A percentile compares a stretch with the other conserved stretches of the same genome.
Conservation (phyloP, 2,888 invertebrate species). For the Synergus gifuensis region DNA sequence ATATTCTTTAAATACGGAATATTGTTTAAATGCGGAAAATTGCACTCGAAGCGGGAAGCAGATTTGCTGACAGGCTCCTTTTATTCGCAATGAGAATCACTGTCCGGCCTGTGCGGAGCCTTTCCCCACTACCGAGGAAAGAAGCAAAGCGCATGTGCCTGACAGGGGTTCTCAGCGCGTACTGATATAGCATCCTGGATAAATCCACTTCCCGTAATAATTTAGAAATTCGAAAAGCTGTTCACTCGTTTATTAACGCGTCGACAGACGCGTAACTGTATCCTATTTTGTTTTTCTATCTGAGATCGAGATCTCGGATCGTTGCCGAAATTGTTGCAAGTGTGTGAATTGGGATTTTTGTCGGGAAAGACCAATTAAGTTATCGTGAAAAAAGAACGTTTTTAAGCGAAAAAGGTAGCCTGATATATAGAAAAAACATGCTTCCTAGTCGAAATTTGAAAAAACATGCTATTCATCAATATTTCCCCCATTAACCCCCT, state of each 20-base stretch:
- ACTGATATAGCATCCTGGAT: not conserved
- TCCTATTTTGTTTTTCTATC: not conserved
- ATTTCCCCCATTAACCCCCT: slow-evolving; percentile 31
- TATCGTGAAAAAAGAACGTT: slow-evolving; percentile 6
- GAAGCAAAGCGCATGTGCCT: not conserved
- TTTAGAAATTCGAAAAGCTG: not conserved
- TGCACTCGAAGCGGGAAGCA: not conserved
- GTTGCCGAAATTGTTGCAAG: slow-evolving; percentile 22
- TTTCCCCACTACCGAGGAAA: not conserved
- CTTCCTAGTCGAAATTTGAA: slow-evolving; percentile 6
- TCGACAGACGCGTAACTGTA: not conserved
- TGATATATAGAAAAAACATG: slow-evolving; percentile 11
- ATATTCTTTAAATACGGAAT: slow-evolving; percentile 25
- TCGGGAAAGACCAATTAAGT: slow-evolving; percentile 11
- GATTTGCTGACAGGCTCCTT: not conserved
- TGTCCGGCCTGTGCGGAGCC: not conserved
- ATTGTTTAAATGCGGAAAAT: slow-evolving; percentile 30
- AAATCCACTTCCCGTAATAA: not conserved
- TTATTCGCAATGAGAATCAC: not conserved
- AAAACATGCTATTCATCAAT: slow-evolving; percentile 43
- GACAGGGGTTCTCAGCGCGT: not conserved
- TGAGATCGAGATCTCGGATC: slow-evolving; percentile 16
- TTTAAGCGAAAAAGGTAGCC: slow-evolving; percentile 8
- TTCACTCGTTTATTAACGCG: not conserved
- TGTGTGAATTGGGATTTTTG: not conserved